Base-by-base conservation (phyloP, 64 coral and sea anemone species). In the Montipora cactus region DNA sequence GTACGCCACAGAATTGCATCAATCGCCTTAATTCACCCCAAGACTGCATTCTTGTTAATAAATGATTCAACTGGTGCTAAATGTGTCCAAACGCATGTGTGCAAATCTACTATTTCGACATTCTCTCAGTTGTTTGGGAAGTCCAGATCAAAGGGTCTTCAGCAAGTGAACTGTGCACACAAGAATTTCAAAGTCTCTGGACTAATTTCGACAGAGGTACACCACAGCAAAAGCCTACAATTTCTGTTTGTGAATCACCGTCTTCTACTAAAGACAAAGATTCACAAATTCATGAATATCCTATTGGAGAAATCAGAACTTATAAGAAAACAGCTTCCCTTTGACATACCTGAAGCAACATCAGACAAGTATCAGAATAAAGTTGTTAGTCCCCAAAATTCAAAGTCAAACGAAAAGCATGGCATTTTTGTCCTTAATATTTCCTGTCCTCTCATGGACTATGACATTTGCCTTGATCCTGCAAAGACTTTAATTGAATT, bases 401-500 rank as follows among this genome's bases (percentile, higher is more conserved):
- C 13, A 22, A 92, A 83, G 74, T 21, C 47, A 12, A n/a, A 44
- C 73, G 94, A 98, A 20, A 96, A 94, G 19, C 89, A 99, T 87
- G 83, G 84, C 23, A 92, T 96, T 47, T 99, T 94, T 88, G 75
- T 92, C 47, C 59, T 99, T 5, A 95, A 99, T 75, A 80, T 99
- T 21, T 19, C 16, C 2, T 99, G 98, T 76, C 95, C 89, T 57
- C 83, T 91, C 37, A 91, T 81, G 78, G 80, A 89, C 46, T 99
- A 95, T 95, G 98, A 99, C 67, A 92, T 96, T 51, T 94, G 90
- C 6, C 44, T 99, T 58, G 98, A 99, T 23, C 98, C 98, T 12
- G 84, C 89, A 15, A 99, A 99, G 81, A 99, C 98, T 19, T 66
- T 99, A 23, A 95, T 99, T 77, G 98, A 99, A 69, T 99, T 99